phyloP scores from a whole-genome alignment of 2,113 vertebrate genomes.

The Natator depressus region DNA sequence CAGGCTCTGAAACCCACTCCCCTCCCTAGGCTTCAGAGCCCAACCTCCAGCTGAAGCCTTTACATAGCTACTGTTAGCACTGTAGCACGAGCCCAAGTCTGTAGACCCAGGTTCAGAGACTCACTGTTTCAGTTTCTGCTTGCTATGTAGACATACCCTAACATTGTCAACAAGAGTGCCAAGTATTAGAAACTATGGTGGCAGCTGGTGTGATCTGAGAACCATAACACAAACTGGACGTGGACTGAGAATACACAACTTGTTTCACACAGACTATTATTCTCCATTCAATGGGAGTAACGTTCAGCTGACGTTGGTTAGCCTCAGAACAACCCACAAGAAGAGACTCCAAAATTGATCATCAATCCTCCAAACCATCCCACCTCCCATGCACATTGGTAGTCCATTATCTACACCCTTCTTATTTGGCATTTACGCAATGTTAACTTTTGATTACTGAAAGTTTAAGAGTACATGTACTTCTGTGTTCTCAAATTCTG shows the following conservation, averaged over 20 bases:
- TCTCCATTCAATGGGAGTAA: neutral
- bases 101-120: neutral
- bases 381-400: neutral
- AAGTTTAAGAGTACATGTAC: neutral
- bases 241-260: neutral
- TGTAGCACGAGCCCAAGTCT: neutral
- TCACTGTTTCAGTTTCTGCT: neutral
- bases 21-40: neutral
- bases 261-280: fast-evolving
- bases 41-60: neutral
- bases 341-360: neutral
- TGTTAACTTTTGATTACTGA: neutral
- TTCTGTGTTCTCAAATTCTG: neutral
- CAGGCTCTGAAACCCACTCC: neutral
- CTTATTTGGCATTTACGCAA: neutral
- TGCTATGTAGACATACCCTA: neutral
- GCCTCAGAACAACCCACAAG: neutral
- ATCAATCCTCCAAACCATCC: neutral
- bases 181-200: neutral
- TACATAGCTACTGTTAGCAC: neutral
- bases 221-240: neutral
- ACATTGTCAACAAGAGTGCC: neutral
- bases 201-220: neutral
- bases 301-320: neutral
- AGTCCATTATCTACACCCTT: neutral